Base-by-base conservation (phyloP, 2,888 invertebrate species). In the Perizoma flavofasciatum region DNA sequence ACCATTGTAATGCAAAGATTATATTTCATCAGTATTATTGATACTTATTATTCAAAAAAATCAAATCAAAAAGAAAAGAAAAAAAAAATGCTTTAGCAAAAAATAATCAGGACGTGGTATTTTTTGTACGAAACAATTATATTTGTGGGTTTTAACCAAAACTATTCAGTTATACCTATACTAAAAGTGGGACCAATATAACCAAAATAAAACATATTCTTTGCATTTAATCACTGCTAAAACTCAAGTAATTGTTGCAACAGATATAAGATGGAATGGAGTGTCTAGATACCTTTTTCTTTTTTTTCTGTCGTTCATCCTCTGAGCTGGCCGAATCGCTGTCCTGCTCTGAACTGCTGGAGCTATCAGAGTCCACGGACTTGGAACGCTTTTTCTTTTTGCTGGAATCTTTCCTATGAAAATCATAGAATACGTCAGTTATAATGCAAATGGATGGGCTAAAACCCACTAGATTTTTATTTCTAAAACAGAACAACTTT, bases 341-440 rank as follows among this genome's bases (percentile, higher is more conserved):
- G 66, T 85, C 86, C 60, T 87, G 90, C 58, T 86, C 88, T 41
- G 85, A 88, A 58, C 89, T 91, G 69, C 83, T 93, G n/a, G 89
- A 90, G 51, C 90, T 89, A 35, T 91, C 93, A 5, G 88, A 83
- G 68, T 92, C 92, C 5, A 90, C 88, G 35, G 93, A 94, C 57
- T 92, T 93, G 43, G 93, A 92, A 50, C 93, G 93, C 75, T 93
- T 94, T 86, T 94, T 93, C 82, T 92, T 92, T 82, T 92, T 92
- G 69, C 83, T 82, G 5, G 85, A 82, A 49, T 91, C 91, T 82
- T 89, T 88, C 70, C 90, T 89, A 75, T 43, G 60, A 58, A 65
- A 63, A 67, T 63, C 49, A 40, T 62, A n/a, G 11, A 39, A 35
- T 45, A 11, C 6, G 34, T 48, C 32, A 46, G 46, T 37, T 37